Conservation (phyloP, 2,113 vertebrate genomes). For the Coturnix japonica region DNA sequence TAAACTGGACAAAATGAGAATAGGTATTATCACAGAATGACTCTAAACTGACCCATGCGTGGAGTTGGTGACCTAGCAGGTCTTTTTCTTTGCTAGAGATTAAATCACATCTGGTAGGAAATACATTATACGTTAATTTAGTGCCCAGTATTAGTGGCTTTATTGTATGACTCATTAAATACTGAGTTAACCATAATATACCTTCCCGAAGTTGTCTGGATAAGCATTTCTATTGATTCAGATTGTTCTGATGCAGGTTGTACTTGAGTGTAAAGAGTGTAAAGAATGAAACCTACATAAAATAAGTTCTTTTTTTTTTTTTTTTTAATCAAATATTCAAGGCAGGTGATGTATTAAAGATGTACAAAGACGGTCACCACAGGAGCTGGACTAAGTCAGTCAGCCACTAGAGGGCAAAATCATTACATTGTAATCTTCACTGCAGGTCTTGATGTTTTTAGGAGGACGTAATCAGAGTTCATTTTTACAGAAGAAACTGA, state of each 20-base stretch:
- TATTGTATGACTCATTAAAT: slow-evolving; percentile 55
- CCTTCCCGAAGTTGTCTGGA: slow-evolving; percentile 30
- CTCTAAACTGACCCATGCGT: not conserved
- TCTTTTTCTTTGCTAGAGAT: slow-evolving; percentile 24
- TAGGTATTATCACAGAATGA: not conserved
- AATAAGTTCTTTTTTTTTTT: not conserved
- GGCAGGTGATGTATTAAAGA: not conserved
- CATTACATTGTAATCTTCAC: not conserved
- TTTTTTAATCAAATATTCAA: not conserved
- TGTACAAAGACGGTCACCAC: not conserved
- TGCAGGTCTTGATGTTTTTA: not conserved
- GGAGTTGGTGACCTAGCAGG: not conserved
- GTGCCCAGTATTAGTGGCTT: slow-evolving; percentile 39
- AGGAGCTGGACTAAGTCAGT: not conserved
- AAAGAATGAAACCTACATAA: slow-evolving; percentile 17
- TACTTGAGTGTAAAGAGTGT: slow-evolving; percentile 9
- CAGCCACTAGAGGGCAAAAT: slow-evolving; percentile 47
- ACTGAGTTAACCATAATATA: slow-evolving; percentile 45
- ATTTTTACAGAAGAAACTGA: not conserved
- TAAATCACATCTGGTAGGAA: slow-evolving; percentile 26
- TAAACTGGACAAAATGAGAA: not conserved
- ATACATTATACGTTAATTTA: slow-evolving; percentile 42
- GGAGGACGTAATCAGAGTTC: not conserved
- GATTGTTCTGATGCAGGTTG: slow-evolving; percentile 26
- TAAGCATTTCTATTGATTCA: slow-evolving; percentile 41